Base-by-base conservation (phyloP, 2,888 invertebrate species). In the Drosophila stalkeri region DNA sequence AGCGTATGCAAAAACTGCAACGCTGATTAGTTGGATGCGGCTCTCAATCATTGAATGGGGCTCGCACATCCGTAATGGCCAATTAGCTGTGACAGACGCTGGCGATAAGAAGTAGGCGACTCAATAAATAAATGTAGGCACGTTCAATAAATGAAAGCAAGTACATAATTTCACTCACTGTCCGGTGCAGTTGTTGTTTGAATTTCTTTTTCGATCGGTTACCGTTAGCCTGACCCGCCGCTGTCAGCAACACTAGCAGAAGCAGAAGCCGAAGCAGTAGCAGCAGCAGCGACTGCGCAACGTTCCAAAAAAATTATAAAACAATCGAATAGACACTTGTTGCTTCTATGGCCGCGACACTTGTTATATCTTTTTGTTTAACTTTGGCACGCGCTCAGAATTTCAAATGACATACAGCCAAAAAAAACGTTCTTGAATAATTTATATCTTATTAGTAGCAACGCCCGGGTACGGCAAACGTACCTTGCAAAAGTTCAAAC, bases 201-300 rank as follows among this genome's bases (percentile, higher is more conserved):
- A 85, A 85, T 87, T 87, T 86, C 83, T 80, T 82, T 85, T 84
- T 81, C 64, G 69, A 74, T 72, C 57, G 77, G 55, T 59, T 76
- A 82, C 86, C 87, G 87, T 86, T 87, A 87, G 70, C 54, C 81
- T 87, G 87, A 86, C 86, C 87, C 82, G 84, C 75, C 81, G 73
- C 74, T 63, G 72, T 64, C 69, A 61, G 44, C 56, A 56, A 20
- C 54, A 27, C 23, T 39, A 54, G 14, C n/a, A 54, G 39, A 16
- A 57, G 33, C 56, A 31, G 14, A 37, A 23, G 16, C 54, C 23
- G 8, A 23, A 54, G 39, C 20, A 14, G 63, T 70, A 52, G 8
- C 23, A 54, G 39, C 16, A 18, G 63, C 74, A 44, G 64, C 65
- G 62, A 39, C 56, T 63, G 55, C 55, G 27, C 55, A 41, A 44